A percentile compares a stretch with the other conserved stretches of the same genome.
These are phyloP conservation scores for Octodon degus DNA, from an alignment of 2,113 vertebrate genomes.

Conservation along the genomic window DNA sequence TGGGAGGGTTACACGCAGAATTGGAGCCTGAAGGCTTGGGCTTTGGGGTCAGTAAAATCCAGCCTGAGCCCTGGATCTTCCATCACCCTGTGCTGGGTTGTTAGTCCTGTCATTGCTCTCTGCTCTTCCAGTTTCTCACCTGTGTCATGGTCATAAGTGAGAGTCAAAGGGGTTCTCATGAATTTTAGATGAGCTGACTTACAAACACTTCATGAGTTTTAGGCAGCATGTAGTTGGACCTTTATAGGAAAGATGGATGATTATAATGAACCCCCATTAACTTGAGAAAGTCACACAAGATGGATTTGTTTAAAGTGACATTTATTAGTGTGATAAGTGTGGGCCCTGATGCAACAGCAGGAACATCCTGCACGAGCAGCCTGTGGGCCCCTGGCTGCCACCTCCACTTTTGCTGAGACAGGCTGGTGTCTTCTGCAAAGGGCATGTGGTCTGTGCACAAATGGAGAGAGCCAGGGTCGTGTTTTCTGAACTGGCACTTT, in stretches of 20 bases:
- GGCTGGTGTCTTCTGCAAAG: neutral
- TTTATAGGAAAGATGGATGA: neutral
- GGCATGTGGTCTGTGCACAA: neutral
- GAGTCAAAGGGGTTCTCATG: neutral
- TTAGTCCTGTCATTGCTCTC: neutral
- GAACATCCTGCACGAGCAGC: constrained; percentile 3
- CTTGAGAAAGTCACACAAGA: neutral
- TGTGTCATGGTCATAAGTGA: neutral
- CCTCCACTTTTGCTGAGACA: neutral
- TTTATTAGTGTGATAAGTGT: constrained; percentile 1
- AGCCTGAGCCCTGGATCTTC: neutral
- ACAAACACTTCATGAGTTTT: neutral
- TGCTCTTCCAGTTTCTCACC: neutral
- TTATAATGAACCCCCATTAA: neutral
- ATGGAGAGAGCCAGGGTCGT: neutral
- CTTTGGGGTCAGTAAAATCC: neutral
- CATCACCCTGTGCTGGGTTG: neutral
- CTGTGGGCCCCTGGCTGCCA: neutral
- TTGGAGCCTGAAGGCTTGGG: neutral
- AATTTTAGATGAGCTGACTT: neutral
- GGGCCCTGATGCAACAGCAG: neutral
- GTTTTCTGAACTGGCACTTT: neutral
- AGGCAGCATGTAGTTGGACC: neutral
- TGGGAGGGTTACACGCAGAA: neutral
- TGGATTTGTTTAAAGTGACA: neutral